Percentiles rank a stretch among this genome's conserved stretches.
Conservation (phyloP, 2,797 vertebrate species). For the Paratrypauchen microcephalus region DNA sequence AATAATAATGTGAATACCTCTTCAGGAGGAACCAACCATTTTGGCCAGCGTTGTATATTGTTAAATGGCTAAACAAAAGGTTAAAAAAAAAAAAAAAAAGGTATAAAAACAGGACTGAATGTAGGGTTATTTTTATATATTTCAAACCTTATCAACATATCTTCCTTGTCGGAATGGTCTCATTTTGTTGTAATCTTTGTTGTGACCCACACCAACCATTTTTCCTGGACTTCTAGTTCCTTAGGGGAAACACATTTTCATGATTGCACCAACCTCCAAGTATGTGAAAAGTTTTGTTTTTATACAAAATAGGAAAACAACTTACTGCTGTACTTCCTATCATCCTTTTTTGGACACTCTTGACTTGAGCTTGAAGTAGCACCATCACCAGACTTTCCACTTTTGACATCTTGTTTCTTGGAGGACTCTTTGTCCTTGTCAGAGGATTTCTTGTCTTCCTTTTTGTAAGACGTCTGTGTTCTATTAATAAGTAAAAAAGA, state of each 20-base stretch:
- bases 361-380: conserved; percentile 75
- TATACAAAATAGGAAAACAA: conserved; percentile 24
- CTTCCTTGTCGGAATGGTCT: conserved; percentile 86
- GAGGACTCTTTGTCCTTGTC: conserved; percentile 90
- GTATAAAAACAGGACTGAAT: background rate
- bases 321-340: conserved; percentile 90
- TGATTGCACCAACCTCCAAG: background rate
- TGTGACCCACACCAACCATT: conserved; percentile 80
- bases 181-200: conserved; percentile 81
- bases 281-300: background rate
- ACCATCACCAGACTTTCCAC: conserved; percentile 79
- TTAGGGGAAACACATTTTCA: conserved; percentile 51
- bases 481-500: conserved; percentile 58
- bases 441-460: conserved; percentile 92
- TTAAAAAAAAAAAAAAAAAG: conserved; percentile 20
- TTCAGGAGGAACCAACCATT: conserved; percentile 77
- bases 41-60: conserved; percentile 72
- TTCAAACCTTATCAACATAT: conserved; percentile 86
- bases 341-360: conserved; percentile 87
- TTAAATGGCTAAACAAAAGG: conserved; percentile 59
- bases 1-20: conserved; percentile 61
- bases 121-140: background rate
- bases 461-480: conserved; percentile 82
- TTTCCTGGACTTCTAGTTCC: conserved; percentile 88
- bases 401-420: conserved; percentile 87